Conservation (phyloP, 2,113 vertebrate species). For the Lepus timidus region DNA sequence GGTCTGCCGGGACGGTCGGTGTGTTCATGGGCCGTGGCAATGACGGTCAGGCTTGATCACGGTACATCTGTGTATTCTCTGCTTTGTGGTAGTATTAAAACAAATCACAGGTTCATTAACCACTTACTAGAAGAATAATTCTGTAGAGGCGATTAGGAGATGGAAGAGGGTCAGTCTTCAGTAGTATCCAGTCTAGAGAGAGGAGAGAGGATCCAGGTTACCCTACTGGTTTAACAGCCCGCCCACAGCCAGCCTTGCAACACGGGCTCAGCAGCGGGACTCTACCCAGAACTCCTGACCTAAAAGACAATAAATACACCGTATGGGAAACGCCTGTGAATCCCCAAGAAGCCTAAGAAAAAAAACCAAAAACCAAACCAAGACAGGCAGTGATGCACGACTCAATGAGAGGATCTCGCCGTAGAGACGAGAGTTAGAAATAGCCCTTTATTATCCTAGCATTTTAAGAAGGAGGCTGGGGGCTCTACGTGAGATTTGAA, state of each 20-base stretch:
- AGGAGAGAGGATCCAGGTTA: constrained; percentile 50
- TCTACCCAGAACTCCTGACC: neutral
- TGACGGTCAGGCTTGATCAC: neutral
- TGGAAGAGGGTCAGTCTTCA: constrained; percentile 57
- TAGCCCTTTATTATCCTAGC: neutral
- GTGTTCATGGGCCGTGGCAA: neutral
- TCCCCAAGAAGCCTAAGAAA: neutral
- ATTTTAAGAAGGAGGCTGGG: neutral
- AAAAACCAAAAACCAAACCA: neutral
- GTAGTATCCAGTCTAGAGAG: constrained; percentile 49
- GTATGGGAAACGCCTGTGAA: neutral
- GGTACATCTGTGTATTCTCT: neutral
- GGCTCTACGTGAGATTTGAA: neutral
- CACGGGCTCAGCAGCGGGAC: neutral
- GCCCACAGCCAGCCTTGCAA: neutral
- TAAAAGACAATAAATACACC: neutral
- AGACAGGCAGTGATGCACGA: neutral
- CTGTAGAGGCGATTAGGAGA: neutral
- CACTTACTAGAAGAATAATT: neutral
- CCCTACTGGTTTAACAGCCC: neutral
- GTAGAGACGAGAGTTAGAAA: neutral
- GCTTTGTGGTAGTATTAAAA: constrained; percentile 9
- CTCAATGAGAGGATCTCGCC: neutral
- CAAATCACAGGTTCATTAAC: neutral
- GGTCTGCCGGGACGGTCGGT: neutral